These are phyloP conservation scores for Alligator mississippiensis DNA, from an alignment of 2,113 vertebrate genomes.

Conservation along the genomic window DNA sequence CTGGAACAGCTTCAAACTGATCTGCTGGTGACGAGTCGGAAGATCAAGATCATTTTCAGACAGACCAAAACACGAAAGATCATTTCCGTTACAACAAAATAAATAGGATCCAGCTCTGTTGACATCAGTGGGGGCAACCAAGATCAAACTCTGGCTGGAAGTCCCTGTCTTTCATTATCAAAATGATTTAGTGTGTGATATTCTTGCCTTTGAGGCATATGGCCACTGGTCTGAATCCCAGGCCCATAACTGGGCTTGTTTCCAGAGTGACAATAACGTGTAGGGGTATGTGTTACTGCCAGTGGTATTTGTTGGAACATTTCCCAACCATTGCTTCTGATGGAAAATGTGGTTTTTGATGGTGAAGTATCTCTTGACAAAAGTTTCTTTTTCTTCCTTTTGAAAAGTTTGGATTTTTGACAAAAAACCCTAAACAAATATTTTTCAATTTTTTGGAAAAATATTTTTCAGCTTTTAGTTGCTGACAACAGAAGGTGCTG, in stretches of 20 bases:
- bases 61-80: not conserved
- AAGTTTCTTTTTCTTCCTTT: not conserved
- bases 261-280: not conserved
- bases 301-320: not conserved
- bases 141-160: not conserved
- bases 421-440: not conserved
- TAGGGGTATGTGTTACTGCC: not conserved
- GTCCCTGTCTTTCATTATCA: not conserved
- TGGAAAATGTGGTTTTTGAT: not conserved
- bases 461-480: not conserved
- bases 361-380: not conserved
- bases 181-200: not conserved
- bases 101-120: not conserved
- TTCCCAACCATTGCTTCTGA: not conserved
- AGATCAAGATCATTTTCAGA: accelerated
- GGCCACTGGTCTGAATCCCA: not conserved
- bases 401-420: not conserved
- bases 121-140: not conserved
- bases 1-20: accelerated
- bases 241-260: not conserved
- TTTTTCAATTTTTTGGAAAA: not conserved
- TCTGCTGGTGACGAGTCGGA: accelerated
- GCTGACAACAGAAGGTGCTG: not conserved
- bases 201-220: not conserved
- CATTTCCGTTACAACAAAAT: not conserved